A percentile compares a stretch with the other conserved stretches of the same genome.
Evolutionary conservation across 2,113 vertebrate species (phyloP).

Genomic region (Candoia aspera): DNA sequence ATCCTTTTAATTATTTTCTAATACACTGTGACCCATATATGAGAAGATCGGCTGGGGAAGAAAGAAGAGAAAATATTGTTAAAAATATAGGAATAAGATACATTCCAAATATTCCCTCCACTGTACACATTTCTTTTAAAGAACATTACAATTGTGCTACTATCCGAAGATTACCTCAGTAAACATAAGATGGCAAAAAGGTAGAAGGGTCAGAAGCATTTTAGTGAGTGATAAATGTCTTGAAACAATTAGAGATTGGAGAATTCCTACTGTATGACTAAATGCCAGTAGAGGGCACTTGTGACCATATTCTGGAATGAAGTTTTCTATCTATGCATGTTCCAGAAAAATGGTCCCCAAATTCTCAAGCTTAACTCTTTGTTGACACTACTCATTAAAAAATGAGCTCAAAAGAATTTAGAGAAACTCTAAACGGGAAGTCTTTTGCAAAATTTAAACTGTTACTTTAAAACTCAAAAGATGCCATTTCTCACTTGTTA

Average conservation of each 20-base stretch:
- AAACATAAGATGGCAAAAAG: neutral
- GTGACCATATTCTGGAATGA: constrained; percentile 10
- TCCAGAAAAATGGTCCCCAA: constrained; percentile 40
- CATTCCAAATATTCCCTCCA: neutral
- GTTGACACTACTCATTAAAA: constrained; percentile 50
- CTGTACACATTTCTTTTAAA: neutral
- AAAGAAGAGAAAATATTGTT: neutral
- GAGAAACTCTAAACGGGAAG: constrained; percentile 51
- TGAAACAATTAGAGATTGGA: neutral
- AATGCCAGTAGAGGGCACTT: constrained; percentile 56
- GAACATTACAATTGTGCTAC: neutral
- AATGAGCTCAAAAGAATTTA: constrained; percentile 48
- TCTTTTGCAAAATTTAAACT: constrained; percentile 20
- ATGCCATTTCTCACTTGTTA: neutral
- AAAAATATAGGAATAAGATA: neutral
- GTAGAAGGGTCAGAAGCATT: neutral
- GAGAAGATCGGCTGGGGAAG: neutral
- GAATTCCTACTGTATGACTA: accelerated
- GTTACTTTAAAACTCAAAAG: neutral
- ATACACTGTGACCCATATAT: neutral
- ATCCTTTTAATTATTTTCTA: neutral
- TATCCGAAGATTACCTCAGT: neutral
- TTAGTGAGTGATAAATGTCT: accelerated
- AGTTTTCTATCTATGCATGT: constrained; percentile 8
- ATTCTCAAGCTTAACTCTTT: constrained; percentile 47